Evolutionary conservation across 2,888 invertebrate genomes (phyloP), one percentile per base, ranked within the genome.

Genomic region (Eristalis pertinax): DNA sequence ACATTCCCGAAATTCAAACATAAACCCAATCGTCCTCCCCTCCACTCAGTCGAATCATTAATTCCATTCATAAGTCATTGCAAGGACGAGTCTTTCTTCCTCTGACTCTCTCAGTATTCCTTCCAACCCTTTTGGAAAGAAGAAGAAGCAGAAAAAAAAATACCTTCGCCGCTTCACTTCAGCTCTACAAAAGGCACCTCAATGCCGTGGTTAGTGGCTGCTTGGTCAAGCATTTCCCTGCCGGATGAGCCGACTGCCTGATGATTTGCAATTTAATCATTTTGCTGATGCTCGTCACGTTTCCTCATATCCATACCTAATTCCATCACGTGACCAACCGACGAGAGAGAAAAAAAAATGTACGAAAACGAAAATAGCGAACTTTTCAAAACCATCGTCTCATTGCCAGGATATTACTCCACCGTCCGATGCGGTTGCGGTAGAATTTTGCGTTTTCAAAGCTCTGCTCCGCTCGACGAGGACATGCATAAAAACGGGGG

Each of bases 191-290:
- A 69, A 58, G 24, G 15, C 69, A 22, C 32, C 43, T 69, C 43
- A 63, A 26, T 26, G 64, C 8, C 29, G 56, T 29, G 64, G 56
- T 22, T 29, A 43, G 43, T 19, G 50, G 50, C 50, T 19, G 35
- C 24, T 26, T 26, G 24, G 11, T 29, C 64, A 32, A 7, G 72
- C 26, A 60, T 38, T 50, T 56, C 63, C 1, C 22, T 56, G 41
- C 26, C 32, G 38, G 70, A 8, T 70, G 73, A 64, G 60, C 32
- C 29, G 76, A 56, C 41, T 64, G 38, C 60, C 65, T 50, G 79
- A 84, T 79, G 70, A 79, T 79, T 79, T 75, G 80, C 80, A 84
- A 80, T 84, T 76, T 75, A 80, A 76, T 74, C 80, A 84, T 64
- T 32, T 84, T 56, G 15, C 70, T 15, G 41, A 84, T 76, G 65